Evolutionary conservation across 2,113 vertebrate species (phyloP).

Genomic region (Poeciliopsis retropinna): DNA sequence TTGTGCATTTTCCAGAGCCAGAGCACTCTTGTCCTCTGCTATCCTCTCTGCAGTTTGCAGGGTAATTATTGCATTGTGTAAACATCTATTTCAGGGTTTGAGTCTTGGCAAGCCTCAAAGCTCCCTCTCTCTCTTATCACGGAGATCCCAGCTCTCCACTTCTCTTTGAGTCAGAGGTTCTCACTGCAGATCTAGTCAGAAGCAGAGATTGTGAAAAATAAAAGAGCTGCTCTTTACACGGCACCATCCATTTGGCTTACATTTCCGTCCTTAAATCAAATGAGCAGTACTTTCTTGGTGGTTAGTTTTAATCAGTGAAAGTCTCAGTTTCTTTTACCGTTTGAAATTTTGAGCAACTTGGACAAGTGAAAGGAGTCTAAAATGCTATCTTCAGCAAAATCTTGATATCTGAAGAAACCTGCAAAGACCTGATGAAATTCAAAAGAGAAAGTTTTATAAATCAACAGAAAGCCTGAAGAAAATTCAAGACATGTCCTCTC

Average conservation of each 20-base stretch:
- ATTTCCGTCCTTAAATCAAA: background rate
- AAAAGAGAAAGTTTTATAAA: too few relatives aligned
- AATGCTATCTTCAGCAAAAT: background rate
- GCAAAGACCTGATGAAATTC: background rate
- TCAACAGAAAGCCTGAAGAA: too few relatives aligned
- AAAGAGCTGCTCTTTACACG: background rate
- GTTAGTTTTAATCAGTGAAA: background rate
- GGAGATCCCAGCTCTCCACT: slow-evolving; percentile 35
- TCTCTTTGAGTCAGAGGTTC: slow-evolving; percentile 35
- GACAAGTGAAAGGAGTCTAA: background rate
- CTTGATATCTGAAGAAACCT: background rate
- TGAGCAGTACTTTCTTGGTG: background rate
- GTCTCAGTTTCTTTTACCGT: too few relatives aligned
- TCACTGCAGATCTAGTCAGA: slow-evolving; percentile 35
- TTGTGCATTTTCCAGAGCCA: slow-evolving; percentile 30
- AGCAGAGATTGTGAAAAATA: slow-evolving; percentile 34
- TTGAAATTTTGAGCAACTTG: too few relatives aligned
- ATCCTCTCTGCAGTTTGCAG: slow-evolving; percentile 36
- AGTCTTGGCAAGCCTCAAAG: slow-evolving; percentile 48
- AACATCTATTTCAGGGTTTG: slow-evolving; percentile 68
- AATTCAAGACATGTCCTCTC: too few relatives aligned
- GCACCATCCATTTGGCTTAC: background rate
- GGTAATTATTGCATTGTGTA: slow-evolving; percentile 74
- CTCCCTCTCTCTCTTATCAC: slow-evolving; percentile 33
- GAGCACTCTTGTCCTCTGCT: slow-evolving; percentile 2